Conservation (phyloP, 2,888 invertebrate species). For the Pantelozetes paolii region DNA sequence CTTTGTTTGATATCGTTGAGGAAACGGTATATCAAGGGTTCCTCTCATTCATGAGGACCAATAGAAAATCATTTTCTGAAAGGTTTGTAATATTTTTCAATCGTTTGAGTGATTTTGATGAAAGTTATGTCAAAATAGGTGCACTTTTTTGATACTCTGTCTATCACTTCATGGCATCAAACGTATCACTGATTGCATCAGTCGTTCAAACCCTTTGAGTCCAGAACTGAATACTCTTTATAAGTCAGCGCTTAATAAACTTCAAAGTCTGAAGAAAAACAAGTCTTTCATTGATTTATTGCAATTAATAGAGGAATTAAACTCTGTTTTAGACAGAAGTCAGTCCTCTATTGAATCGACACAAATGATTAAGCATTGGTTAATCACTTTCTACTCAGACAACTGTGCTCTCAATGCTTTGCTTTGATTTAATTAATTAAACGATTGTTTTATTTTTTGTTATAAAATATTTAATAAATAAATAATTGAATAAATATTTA, state of each 20-base stretch:
- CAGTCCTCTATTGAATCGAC: conserved; percentile 13
- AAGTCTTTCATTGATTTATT: conserved; percentile 32
- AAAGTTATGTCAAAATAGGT: neutral
- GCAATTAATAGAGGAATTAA: conserved; percentile 28
- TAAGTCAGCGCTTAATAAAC: conserved; percentile 29
- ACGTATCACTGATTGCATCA: conserved; percentile 21
- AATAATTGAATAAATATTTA: neutral
- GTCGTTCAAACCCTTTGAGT: conserved; percentile 28
- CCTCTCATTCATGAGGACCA: conserved; percentile 38
- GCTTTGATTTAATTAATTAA: neutral
- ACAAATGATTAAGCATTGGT: conserved; percentile 19
- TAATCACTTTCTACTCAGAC: conserved; percentile 36
- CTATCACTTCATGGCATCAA: conserved; percentile 29
- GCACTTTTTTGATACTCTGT: conserved; percentile 29
- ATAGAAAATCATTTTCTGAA: conserved; percentile 22
- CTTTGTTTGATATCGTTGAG: conserved; percentile 27
- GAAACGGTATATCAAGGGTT: conserved; percentile 39
- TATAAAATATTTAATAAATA: neutral
- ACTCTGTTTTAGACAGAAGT: conserved; percentile 17
- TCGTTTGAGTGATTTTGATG: neutral
- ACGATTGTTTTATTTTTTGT: neutral
- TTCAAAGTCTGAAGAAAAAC: conserved; percentile 36
- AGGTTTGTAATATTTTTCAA: conserved; percentile 2
- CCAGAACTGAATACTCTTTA: conserved; percentile 7
- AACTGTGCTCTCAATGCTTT: neutral